Conservation (phyloP, 1,140 invertebrate genomes). For the Drosophila nigromelanica region DNA sequence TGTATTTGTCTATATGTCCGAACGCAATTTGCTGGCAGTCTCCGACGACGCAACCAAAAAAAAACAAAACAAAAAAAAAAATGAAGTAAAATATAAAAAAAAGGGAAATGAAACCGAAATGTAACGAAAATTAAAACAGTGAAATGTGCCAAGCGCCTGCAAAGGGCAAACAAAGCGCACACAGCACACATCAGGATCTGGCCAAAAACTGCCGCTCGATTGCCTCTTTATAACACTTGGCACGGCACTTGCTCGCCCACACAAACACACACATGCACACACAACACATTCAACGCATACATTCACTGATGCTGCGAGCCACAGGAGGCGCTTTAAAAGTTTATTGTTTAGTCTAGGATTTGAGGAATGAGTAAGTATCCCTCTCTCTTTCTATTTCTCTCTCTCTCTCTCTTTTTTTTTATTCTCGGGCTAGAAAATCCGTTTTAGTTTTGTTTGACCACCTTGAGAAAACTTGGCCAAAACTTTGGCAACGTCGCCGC, state of each 20-base stretch:
- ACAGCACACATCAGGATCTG: constrained; percentile 43
- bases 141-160: constrained; percentile 43
- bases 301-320: constrained; percentile 29
- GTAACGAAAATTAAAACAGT: constrained; percentile 67
- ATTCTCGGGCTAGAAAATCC: constrained; percentile 23
- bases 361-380: constrained; percentile 11
- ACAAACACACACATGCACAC: constrained; percentile 5
- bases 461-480: constrained; percentile 52
- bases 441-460: constrained; percentile 46
- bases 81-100: constrained; percentile 1
- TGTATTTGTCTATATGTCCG: constrained; percentile 50
- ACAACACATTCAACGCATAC: background rate
- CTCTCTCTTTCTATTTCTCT: background rate
- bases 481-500: constrained; percentile 41
- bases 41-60: constrained; percentile 6
- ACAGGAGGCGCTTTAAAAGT: constrained; percentile 64
- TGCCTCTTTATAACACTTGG: constrained; percentile 68
- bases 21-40: constrained; percentile 51
- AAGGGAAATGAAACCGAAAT: constrained; percentile 45
- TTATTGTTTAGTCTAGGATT: constrained; percentile 53
- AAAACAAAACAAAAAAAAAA: background rate
- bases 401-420: background rate
- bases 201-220: constrained; percentile 66
- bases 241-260: constrained; percentile 46
- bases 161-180: constrained; percentile 21